Percentiles rank a stretch among this genome's conserved stretches.
Evolutionary conservation across 2,888 invertebrate species (phyloP).

Genomic region (Ariolimax columbianus): DNA sequence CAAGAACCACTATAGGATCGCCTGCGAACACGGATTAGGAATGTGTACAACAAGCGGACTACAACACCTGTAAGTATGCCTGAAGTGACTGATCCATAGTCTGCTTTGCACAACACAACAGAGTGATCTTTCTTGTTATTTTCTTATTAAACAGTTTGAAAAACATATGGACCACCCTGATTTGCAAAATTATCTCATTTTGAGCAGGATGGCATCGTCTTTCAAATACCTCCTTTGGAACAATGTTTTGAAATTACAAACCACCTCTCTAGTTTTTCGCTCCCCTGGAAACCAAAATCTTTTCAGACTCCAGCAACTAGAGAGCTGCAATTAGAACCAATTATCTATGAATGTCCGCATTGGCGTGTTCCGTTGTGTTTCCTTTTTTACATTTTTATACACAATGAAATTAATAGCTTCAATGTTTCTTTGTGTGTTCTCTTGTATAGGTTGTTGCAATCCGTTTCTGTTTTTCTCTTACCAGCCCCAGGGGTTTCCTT

Average conservation of each 20-base stretch:
- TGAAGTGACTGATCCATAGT: too few relatives aligned
- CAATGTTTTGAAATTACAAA: neutral
- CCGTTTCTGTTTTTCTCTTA: neutral
- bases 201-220: neutral
- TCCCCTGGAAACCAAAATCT: neutral
- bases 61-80: too few relatives aligned
- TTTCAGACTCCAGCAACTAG: neutral
- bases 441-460: neutral
- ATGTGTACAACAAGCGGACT: too few relatives aligned
- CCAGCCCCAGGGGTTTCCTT: neutral
- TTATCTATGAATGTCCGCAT: neutral
- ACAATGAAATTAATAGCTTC: conserved; percentile 7
- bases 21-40: too few relatives aligned
- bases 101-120: too few relatives aligned
- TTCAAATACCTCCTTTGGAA: neutral
- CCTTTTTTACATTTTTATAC: neutral
- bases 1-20: too few relatives aligned
- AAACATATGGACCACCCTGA: neutral
- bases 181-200: neutral
- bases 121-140: too few relatives aligned
- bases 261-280: neutral
- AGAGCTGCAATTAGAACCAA: conserved; percentile 23
- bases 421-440: neutral
- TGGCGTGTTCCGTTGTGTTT: neutral
- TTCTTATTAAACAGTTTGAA: neutral